Conservation (phyloP, 2,797 vertebrate genomes). For the Sus cebifrons region DNA sequence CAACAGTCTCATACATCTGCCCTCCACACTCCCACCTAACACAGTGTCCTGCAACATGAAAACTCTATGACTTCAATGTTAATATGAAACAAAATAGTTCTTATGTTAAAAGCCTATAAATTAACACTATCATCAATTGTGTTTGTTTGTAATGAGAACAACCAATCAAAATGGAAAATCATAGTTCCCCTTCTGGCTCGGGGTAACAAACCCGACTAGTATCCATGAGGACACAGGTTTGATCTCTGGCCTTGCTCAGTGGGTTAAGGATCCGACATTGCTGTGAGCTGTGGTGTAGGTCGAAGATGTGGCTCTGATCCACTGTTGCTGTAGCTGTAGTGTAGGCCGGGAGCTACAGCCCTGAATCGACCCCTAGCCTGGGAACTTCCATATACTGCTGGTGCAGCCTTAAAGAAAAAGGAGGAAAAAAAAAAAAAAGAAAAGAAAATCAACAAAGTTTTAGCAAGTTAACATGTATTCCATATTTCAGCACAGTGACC, state of each 20-base stretch:
- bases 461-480: background rate
- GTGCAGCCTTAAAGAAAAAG: too few relatives aligned
- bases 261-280: too few relatives aligned
- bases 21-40: background rate
- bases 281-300: too few relatives aligned
- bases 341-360: too few relatives aligned
- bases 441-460: slow-evolving; percentile 4
- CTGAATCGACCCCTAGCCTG: too few relatives aligned
- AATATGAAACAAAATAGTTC: background rate
- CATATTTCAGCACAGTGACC: background rate
- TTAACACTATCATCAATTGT: background rate
- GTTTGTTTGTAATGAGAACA: slow-evolving; percentile 4
- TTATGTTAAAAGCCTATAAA: background rate
- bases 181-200: background rate
- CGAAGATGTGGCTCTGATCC: too few relatives aligned
- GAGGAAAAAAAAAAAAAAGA: too few relatives aligned
- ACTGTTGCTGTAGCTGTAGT: too few relatives aligned
- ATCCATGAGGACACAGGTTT: too few relatives aligned
- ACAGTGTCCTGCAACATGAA: background rate
- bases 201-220: too few relatives aligned
- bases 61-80: background rate
- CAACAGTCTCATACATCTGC: background rate
- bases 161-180: slow-evolving; percentile 37
- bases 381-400: too few relatives aligned
- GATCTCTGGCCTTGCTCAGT: too few relatives aligned